phyloP scores from a whole-genome alignment of 2,888 invertebrate species.

The Anarsia innoxiella region DNA sequence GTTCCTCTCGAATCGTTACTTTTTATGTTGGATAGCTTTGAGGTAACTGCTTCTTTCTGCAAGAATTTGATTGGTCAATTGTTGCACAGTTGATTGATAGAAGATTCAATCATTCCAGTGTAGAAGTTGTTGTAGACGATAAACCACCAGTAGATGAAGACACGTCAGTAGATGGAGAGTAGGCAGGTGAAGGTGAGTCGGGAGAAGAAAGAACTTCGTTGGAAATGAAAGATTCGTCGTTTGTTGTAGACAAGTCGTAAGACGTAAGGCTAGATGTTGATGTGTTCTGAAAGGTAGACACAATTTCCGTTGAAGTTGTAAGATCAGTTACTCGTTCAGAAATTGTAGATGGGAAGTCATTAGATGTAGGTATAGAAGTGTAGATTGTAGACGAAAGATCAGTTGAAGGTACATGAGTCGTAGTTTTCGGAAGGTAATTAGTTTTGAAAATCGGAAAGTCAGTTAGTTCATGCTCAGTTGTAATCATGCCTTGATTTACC shows the following conservation, averaged over 20 bases:
- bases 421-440: no score
- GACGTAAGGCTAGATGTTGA: no score
- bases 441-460: no score
- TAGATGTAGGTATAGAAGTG: no score
- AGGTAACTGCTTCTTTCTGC: conserved; percentile 49
- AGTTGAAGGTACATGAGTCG: not conserved
- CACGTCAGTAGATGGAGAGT: conserved; percentile 2
- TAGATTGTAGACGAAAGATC: no score
- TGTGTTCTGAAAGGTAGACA: no score
- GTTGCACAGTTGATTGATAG: conserved; percentile 1
- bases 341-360: no score
- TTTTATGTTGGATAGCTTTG: conserved; percentile 44
- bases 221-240: conserved; percentile 3
- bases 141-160: conserved; percentile 1
- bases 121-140: no score
- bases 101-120: no score
- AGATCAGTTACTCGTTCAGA: no score
- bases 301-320: no score
- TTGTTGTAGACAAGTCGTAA: conserved; percentile 1
- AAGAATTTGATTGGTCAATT: conserved; percentile 19
- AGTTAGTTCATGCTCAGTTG: no score
- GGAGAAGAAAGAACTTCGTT: not conserved
- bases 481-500: conserved; percentile 35
- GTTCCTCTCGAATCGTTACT: conserved; percentile 40
- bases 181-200: not conserved